These are phyloP conservation scores for Melanocharis versteri DNA, from an alignment of 2,113 vertebrate genomes.

Conservation along the genomic window DNA sequence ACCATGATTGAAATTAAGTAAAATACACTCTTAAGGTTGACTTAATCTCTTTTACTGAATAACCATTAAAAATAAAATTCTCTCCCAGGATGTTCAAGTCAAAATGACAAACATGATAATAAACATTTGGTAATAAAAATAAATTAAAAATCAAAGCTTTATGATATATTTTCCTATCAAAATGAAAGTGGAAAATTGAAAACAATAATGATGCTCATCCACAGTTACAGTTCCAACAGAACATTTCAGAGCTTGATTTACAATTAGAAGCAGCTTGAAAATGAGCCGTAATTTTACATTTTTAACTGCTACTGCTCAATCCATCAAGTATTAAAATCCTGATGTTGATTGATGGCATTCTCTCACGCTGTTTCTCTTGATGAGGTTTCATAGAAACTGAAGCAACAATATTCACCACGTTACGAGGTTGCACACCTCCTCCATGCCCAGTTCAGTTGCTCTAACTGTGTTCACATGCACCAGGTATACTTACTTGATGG, in stretches of 20 bases:
- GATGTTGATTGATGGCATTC: constrained; percentile 48
- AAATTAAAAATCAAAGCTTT: constrained; percentile 54
- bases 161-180: constrained; percentile 32
- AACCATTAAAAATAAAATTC: constrained; percentile 35
- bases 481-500: background rate
- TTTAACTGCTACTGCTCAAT: constrained; percentile 39
- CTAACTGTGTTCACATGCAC: background rate
- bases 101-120: constrained; percentile 27
- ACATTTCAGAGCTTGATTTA: constrained; percentile 56
- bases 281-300: constrained; percentile 41
- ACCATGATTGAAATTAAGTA: constrained; percentile 39
- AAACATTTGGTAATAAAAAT: constrained; percentile 58
- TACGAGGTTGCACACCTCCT: background rate
- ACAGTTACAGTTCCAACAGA: constrained; percentile 26
- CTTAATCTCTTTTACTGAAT: constrained; percentile 29
- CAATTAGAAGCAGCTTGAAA: constrained; percentile 59
- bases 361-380: background rate
- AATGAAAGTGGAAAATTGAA: constrained; percentile 47
- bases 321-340: constrained; percentile 52
- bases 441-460: background rate
- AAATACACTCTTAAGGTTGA: constrained; percentile 48
- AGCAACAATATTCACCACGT: background rate
- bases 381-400: background rate
- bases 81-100: constrained; percentile 1
- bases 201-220: constrained; percentile 53